Base-by-base conservation (phyloP, 2,797 vertebrate genomes). In the Apodemus agrarius region DNA sequence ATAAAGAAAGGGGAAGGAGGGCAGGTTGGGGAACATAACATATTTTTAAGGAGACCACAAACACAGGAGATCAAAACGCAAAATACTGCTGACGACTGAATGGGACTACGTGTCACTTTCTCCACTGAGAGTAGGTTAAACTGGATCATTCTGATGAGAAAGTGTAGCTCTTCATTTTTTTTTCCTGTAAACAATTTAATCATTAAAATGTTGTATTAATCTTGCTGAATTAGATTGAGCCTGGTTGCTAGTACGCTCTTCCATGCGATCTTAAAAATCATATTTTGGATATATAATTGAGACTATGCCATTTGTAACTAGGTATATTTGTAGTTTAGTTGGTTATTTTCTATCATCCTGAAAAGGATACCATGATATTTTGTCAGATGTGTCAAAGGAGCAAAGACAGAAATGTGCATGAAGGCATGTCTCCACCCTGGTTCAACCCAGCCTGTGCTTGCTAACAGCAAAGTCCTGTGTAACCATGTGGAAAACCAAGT, bases 301-400 rank as follows among this genome's bases (percentile, higher is more conserved):
- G 34, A 87, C 87, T 67, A 3, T 78, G 95, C 49, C 91, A 96
- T 96, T 97, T 96, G 88, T 96, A 96, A 52, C 31, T 97, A 97
- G 96, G 92, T 93, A 69, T 96, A 94, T 97, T 98, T 98, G 76
- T 97, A 93, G 79, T 95, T 97, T 83, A 96, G 84, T 95, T 97
- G 95, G 90, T 97, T 98, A 96, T 97, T 98, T 98, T 98, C 96
- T 80, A 93, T 87, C 74, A 90, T 98, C 22, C 67, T 87, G 91
- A 96, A 96, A 93, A 96, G 57, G 81, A 65, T 85, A 97, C 97
- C 97, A 4, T 76, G 93, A 94, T 84, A 57, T 57, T 93, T 87
- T 94, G 90, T 96, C 90, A 89, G 89, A 80, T 90, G 76, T 59
- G 46, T 34, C 40, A 24, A 94, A 78, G 97, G 97, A 91, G 46